These are phyloP conservation scores for Myopa testacea DNA, from an alignment of 2,888 invertebrate species.

Conservation along the genomic window DNA sequence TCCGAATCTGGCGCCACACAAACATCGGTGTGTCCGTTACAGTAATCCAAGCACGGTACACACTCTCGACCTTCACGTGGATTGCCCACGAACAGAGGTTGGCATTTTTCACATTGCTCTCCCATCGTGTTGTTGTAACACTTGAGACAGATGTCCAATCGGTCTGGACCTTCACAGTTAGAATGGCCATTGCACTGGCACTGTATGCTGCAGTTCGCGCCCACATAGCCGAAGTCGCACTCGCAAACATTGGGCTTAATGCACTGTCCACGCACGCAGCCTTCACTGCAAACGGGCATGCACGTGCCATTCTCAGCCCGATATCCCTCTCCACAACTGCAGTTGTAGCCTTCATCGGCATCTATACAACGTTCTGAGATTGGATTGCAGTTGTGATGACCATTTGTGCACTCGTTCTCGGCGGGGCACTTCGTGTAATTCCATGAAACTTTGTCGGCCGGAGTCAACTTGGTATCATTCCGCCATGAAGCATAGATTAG, in stretches of 20 bases:
- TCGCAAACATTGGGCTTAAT: conserved; percentile 85
- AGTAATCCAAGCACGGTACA: conserved; percentile 88
- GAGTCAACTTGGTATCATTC: conserved; percentile 63
- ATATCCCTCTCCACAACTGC: conserved; percentile 84
- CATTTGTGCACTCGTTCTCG: conserved; percentile 92
- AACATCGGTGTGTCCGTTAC: conserved; percentile 87
- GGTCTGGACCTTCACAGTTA: conserved; percentile 88
- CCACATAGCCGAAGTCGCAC: conserved; percentile 95
- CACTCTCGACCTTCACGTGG: conserved; percentile 87
- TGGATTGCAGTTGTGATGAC: conserved; percentile 89
- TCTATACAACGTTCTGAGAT: conserved; percentile 91
- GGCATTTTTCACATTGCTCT: conserved; percentile 90
- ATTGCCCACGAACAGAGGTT: conserved; percentile 91
- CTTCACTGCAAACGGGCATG: conserved; percentile 84
- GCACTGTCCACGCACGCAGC: conserved; percentile 88
- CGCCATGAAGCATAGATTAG: conserved; percentile 70
- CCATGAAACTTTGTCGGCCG: conserved; percentile 79
- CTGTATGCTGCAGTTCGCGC: conserved; percentile 92
- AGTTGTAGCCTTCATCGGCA: conserved; percentile 76
- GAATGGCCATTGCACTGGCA: conserved; percentile 96
- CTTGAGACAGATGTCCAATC: conserved; percentile 82
- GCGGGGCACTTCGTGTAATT: conserved; percentile 90
- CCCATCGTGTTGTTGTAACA: conserved; percentile 96
- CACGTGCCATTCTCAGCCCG: conserved; percentile 76
- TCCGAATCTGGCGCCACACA: conserved; percentile 76